Conservation (phyloP, 1,140 invertebrate species). For the Thalassaphorura encarpata region DNA sequence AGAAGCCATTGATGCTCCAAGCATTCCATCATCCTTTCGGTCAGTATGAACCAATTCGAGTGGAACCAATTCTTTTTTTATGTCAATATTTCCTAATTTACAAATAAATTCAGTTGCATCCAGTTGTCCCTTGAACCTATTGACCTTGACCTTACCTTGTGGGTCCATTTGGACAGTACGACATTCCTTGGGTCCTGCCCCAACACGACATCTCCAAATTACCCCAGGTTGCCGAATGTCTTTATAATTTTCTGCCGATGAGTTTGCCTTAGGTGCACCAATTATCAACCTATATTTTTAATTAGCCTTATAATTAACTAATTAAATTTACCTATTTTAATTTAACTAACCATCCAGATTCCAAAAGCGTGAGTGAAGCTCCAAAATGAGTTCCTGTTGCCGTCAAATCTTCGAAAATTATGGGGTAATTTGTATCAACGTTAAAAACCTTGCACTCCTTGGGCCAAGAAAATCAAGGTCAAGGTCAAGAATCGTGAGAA, state of each 20-base stretch:
- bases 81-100: slow-evolving; percentile 8
- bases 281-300: slow-evolving; percentile 25
- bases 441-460: too few relatives aligned
- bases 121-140: background rate
- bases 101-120: background rate
- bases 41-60: slow-evolving; percentile 8
- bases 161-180: background rate
- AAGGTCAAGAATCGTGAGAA: too few relatives aligned
- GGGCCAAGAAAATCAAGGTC: too few relatives aligned
- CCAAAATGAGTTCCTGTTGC: too few relatives aligned
- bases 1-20: slow-evolving; percentile 26
- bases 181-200: background rate
- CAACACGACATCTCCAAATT: slow-evolving; percentile 26
- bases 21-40: slow-evolving; percentile 30
- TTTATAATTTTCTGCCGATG: slow-evolving; percentile 12
- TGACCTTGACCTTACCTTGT: background rate
- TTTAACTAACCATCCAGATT: too few relatives aligned
- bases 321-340: too few relatives aligned
- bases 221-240: slow-evolving; percentile 26
- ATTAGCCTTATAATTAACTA: too few relatives aligned
- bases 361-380: too few relatives aligned
- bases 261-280: slow-evolving; percentile 31
- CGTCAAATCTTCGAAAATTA: too few relatives aligned
- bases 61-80: background rate
- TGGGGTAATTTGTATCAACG: too few relatives aligned